These are phyloP conservation scores for Calephelis perditalis DNA, from an alignment of 2,888 invertebrate species.

Conservation along the genomic window DNA sequence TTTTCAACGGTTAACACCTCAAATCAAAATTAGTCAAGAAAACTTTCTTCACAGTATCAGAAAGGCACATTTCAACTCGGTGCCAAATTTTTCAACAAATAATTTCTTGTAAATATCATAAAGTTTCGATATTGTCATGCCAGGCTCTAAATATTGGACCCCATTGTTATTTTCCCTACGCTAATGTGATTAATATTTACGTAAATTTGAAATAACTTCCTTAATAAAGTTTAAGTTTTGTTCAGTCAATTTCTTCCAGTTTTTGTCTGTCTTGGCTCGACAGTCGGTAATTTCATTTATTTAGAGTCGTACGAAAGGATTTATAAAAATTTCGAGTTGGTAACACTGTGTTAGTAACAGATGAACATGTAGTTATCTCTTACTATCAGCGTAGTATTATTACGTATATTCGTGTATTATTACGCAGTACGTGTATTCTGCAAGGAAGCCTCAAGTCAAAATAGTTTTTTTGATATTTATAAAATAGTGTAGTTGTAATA, in stretches of 20 bases:
- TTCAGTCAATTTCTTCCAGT: not conserved
- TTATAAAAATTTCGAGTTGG: no score
- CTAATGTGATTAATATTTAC: not conserved
- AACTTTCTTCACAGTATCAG: not conserved
- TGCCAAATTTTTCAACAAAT: not conserved
- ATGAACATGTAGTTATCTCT: no score
- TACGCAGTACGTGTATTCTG: no score
- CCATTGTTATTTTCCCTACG: not conserved
- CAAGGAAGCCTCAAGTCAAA: no score
- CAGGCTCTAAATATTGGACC: not conserved
- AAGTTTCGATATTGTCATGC: not conserved
- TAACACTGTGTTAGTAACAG: no score
- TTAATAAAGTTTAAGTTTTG: not conserved
- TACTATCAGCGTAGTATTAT: no score
- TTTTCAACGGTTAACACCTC: not conserved
- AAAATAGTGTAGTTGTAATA: no score
- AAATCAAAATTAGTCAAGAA: not conserved
- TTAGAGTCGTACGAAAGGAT: no score
- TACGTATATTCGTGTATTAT: no score
- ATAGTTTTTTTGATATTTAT: no score
- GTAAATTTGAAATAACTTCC: not conserved
- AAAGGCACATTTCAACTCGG: not conserved
- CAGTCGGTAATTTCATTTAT: not conserved
- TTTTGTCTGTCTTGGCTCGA: not conserved
- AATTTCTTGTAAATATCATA: not conserved